Conservation (phyloP, 2,113 vertebrate genomes). For the Percopsis transmontana region DNA sequence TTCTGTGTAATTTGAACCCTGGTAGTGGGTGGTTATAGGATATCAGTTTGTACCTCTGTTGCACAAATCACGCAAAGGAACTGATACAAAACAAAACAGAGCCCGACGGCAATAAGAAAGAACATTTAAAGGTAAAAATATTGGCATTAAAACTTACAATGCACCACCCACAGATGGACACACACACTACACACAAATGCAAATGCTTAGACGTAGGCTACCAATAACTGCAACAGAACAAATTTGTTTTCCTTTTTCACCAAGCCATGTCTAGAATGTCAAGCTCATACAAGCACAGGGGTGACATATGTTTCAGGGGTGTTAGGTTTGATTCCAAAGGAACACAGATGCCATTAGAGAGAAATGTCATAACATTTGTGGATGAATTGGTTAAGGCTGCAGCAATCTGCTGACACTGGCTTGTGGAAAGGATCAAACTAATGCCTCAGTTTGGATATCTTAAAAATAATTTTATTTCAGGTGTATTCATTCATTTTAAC, state of each 20-base stretch:
- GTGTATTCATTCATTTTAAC: conserved; percentile 13
- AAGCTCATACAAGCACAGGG: conserved; percentile 44
- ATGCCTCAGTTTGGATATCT: conserved; percentile 17
- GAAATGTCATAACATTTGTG: conserved; percentile 70
- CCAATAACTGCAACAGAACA: conserved; percentile 19
- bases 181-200: too few relatives aligned
- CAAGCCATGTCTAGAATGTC: conserved; percentile 28
- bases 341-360: conserved; percentile 66
- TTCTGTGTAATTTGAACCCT: too few relatives aligned
- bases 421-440: conserved; percentile 35
- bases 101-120: too few relatives aligned
- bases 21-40: too few relatives aligned
- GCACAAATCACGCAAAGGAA: too few relatives aligned
- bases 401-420: conserved; percentile 68
- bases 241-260: conserved; percentile 11
- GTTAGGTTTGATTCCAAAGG: conserved; percentile 57
- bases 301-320: conserved; percentile 67
- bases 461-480: conserved; percentile 8
- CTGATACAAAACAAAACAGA: too few relatives aligned
- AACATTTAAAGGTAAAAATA: too few relatives aligned
- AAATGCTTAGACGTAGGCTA: too few relatives aligned
- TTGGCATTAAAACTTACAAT: too few relatives aligned
- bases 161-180: too few relatives aligned
- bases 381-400: conserved; percentile 64
- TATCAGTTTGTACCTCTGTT: too few relatives aligned